Evolutionary conservation across 2,113 vertebrate genomes (phyloP).

Genomic region (Xiphophorus maculatus): DNA sequence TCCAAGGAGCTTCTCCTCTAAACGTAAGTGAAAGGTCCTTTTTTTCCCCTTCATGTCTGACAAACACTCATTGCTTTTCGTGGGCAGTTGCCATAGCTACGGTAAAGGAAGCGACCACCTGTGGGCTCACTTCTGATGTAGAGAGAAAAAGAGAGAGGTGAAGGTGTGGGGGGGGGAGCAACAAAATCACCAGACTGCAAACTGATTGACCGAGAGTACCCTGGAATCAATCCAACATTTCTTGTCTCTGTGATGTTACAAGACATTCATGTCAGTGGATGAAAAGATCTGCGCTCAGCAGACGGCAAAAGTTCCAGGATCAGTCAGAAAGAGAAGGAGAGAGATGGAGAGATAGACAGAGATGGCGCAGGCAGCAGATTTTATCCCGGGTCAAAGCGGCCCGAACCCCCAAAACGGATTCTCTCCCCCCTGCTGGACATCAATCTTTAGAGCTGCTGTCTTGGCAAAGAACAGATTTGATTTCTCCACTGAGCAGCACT

Average conservation of each 20-base stretch:
- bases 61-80: slow-evolving; percentile 55
- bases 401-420: slow-evolving; percentile 33
- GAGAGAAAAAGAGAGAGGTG: background rate
- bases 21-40: slow-evolving; percentile 59
- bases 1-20: slow-evolving; percentile 52
- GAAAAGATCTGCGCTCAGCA: slow-evolving; percentile 57
- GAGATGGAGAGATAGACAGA: background rate
- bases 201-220: slow-evolving; percentile 57
- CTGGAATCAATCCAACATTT: slow-evolving; percentile 63
- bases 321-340: slow-evolving; percentile 33
- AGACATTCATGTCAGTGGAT: slow-evolving; percentile 34
- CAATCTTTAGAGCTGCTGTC: slow-evolving; percentile 71
- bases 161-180: slow-evolving; percentile 7
- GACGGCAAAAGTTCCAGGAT: slow-evolving; percentile 37
- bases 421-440: slow-evolving; percentile 63
- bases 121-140: slow-evolving; percentile 71
- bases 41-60: slow-evolving; percentile 38
- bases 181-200: slow-evolving; percentile 65
- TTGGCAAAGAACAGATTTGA: slow-evolving; percentile 70
- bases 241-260: slow-evolving; percentile 51
- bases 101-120: slow-evolving; percentile 74
- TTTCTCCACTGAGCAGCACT: slow-evolving; percentile 70
- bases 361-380: slow-evolving; percentile 44
- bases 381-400: slow-evolving; percentile 56
- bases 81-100: slow-evolving; percentile 75